These are phyloP conservation scores for Drosophila insularis DNA, from an alignment of 1,140 invertebrate species.

Conservation along the genomic window DNA sequence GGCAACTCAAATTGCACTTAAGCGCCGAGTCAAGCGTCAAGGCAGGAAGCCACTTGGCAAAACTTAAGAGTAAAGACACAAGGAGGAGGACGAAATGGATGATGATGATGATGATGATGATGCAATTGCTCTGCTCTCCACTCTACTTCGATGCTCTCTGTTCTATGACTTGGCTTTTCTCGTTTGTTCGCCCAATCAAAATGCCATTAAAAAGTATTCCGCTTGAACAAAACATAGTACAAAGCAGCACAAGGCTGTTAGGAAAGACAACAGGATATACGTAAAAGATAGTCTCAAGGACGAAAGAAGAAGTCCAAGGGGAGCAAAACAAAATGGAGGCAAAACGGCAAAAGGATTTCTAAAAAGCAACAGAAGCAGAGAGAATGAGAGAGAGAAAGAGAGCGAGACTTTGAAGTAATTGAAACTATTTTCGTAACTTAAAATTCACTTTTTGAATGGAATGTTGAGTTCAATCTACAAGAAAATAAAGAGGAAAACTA, in stretches of 20 bases:
- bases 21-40: slow-evolving; percentile 78
- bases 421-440: slow-evolving; percentile 51
- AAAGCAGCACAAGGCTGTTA: slow-evolving; percentile 70
- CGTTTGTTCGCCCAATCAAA: slow-evolving; percentile 71
- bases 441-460: slow-evolving; percentile 40
- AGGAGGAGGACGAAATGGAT: slow-evolving; percentile 8
- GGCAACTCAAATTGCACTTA: slow-evolving; percentile 79
- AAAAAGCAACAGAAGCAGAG: slow-evolving; percentile 14
- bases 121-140: slow-evolving; percentile 17
- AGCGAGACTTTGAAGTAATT: slow-evolving; percentile 30
- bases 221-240: slow-evolving; percentile 76
- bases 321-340: slow-evolving; percentile 12
- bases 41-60: slow-evolving; percentile 72
- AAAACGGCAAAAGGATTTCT: slow-evolving; percentile 6
- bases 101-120: background rate
- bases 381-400: no score
- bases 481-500: background rate
- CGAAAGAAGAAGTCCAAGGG: no score
- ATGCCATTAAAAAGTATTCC: slow-evolving; percentile 82
- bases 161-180: slow-evolving; percentile 45
- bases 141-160: slow-evolving; percentile 24
- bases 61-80: slow-evolving; percentile 50
- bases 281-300: slow-evolving; percentile 5
- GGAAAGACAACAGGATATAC: slow-evolving; percentile 29
- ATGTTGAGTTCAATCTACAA: background rate